Conservation (phyloP, 1,140 invertebrate species). For the Nephila pilipes region DNA sequence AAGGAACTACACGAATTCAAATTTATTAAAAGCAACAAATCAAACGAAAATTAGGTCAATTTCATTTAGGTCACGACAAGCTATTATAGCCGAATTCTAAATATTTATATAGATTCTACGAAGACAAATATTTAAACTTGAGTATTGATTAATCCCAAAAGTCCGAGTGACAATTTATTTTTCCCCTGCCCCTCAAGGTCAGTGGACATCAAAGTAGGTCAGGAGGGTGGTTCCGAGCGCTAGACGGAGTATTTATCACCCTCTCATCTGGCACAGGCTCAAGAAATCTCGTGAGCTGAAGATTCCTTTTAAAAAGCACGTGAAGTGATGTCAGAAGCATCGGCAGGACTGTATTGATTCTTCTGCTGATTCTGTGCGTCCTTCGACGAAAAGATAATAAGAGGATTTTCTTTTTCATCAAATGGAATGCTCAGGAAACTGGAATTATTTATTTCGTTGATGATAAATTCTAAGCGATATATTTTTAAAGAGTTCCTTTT, state of each 20-base stretch:
- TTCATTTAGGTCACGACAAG: too few relatives aligned
- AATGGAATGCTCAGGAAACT: too few relatives aligned
- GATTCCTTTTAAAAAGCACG: not conserved
- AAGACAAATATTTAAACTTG: too few relatives aligned
- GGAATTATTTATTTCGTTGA: too few relatives aligned
- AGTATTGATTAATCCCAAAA: not conserved
- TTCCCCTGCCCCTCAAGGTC: not conserved
- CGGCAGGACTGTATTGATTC: not conserved
- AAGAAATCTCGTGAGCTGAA: constrained; percentile 36
- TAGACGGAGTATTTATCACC: constrained; percentile 47
- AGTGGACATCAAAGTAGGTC: constrained; percentile 9
- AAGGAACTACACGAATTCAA: too few relatives aligned
- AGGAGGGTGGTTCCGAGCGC: constrained; percentile 31
- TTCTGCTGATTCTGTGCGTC: not conserved
- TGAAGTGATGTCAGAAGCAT: not conserved
- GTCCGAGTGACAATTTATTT: not conserved
- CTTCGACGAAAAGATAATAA: not conserved
- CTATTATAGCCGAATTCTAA: too few relatives aligned
- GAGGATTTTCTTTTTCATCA: too few relatives aligned
- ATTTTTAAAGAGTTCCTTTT: too few relatives aligned
- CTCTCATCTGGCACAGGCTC: constrained; percentile 20
- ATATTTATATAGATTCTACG: too few relatives aligned
- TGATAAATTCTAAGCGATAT: too few relatives aligned
- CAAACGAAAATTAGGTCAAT: too few relatives aligned
- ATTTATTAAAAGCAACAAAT: too few relatives aligned